Evolutionary conservation across 1,140 invertebrate genomes (phyloP), one percentile per base, ranked within the genome.

Genomic region (Bradynema listronoti): DNA sequence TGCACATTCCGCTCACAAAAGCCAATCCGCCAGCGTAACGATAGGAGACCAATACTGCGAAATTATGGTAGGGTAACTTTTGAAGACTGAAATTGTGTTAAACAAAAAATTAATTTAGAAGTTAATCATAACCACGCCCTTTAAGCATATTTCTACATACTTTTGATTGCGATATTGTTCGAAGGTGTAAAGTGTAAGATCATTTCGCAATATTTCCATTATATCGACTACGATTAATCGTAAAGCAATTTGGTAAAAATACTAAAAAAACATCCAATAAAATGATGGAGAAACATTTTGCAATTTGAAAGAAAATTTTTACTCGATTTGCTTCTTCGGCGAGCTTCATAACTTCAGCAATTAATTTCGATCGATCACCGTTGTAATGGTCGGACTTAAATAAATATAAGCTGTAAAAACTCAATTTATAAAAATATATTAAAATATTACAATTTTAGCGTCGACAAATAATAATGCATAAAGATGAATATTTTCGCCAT

Each of bases 1-100:
- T 62, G 49, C 72, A 75, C 59, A 75, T 69, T 54, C 72, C 72
- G 2, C 56, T 51, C 24, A 75, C 74, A 30, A 76, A 75, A 1
- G 72, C 72, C 6, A 75, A 56, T 33, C 72, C 72, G 9, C 72
- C 72, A 4, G 72, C 76, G 42, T 75, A 78, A 33, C 71, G 69
- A 56, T 68, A 71, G 9, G 71, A 59, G 27, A 75, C 52, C 11
- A 75, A 49, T 11, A 62, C 73, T 4, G 72, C 75, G 51, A 75
- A 66, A 45, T 75, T 63, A 47, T 75, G 72, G 14, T 59, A 58
- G 1, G 75, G 75, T 16, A 78, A 52, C 27, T 58, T 42, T 24
- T 62, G 53, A 14, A 72, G 9, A 19, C 52, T 55, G 11, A 0
- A 4, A 33, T 1, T 41, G 29, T 19, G 11, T 16, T 45, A 34